Percentiles rank a stretch among this genome's conserved stretches.
Conservation (phyloP, 2,113 vertebrate species). For the Plecotus auritus region DNA sequence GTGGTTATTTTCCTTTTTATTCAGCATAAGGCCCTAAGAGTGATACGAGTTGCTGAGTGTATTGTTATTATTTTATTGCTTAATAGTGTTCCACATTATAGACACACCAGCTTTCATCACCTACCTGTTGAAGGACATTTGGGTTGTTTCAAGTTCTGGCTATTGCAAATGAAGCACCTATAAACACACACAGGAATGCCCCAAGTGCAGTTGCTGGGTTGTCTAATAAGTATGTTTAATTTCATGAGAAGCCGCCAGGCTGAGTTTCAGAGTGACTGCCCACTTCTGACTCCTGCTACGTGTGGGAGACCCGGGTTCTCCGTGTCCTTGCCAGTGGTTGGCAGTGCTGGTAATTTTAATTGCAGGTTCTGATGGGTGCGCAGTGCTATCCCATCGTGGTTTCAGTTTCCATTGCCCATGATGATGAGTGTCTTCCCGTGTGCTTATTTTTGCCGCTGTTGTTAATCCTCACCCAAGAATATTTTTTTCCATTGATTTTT, state of each 20-base stretch:
- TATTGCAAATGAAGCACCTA: not conserved
- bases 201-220: not conserved
- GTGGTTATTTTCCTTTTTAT: not conserved
- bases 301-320: not conserved
- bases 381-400: accelerated
- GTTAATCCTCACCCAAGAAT: too few species aligned
- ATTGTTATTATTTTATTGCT: not conserved
- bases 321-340: not conserved
- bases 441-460: too few species aligned
- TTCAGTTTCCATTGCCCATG: not conserved
- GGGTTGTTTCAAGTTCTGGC: not conserved
- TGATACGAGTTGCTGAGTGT: not conserved
- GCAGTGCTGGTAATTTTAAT: not conserved
- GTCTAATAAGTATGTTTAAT: not conserved
- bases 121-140: not conserved
- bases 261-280: not conserved
- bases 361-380: not conserved
- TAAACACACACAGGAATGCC: not conserved
- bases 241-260: not conserved
- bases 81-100: not conserved
- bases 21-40: not conserved
- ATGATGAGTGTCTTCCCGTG: not conserved
- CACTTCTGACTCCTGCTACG: accelerated
- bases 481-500: too few species aligned
- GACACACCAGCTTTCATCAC: not conserved